A percentile compares a stretch with the other conserved stretches of the same genome.
Conservation (phyloP, 2,113 vertebrate species). For the Genyomyrus donnyi region DNA sequence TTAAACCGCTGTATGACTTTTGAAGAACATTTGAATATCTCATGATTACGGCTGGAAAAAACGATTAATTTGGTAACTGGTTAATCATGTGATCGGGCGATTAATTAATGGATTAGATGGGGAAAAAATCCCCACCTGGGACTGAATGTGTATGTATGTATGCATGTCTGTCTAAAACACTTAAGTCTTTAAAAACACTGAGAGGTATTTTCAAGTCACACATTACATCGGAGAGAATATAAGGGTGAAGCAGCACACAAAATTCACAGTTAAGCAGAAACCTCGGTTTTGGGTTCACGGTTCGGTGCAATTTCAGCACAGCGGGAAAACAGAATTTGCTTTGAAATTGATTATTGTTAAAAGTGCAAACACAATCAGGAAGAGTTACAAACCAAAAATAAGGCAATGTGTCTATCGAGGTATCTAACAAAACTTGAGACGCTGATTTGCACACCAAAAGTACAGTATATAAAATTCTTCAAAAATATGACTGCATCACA, state of each 20-base stretch:
- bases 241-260: neutral
- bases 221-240: neutral
- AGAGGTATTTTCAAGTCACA: neutral
- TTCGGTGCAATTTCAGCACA: neutral
- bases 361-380: neutral
- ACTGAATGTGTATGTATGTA: neutral
- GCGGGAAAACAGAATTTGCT: neutral
- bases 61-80: neutral
- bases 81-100: neutral
- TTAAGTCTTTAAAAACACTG: neutral
- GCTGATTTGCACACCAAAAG: neutral
- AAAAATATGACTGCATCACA: neutral
- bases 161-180: neutral
- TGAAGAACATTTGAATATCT: neutral
- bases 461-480: neutral
- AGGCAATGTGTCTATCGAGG: neutral
- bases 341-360: neutral
- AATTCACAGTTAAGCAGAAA: neutral
- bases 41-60: neutral
- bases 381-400: neutral
- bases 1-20: neutral
- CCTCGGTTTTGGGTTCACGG: neutral
- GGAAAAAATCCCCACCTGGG: neutral
- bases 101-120: neutral
- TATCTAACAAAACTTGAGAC: neutral